Percentiles rank a stretch among this genome's conserved stretches.
These are phyloP conservation scores for Anarsia innoxiella DNA, from an alignment of 2,888 invertebrate genomes.

Conservation along the genomic window DNA sequence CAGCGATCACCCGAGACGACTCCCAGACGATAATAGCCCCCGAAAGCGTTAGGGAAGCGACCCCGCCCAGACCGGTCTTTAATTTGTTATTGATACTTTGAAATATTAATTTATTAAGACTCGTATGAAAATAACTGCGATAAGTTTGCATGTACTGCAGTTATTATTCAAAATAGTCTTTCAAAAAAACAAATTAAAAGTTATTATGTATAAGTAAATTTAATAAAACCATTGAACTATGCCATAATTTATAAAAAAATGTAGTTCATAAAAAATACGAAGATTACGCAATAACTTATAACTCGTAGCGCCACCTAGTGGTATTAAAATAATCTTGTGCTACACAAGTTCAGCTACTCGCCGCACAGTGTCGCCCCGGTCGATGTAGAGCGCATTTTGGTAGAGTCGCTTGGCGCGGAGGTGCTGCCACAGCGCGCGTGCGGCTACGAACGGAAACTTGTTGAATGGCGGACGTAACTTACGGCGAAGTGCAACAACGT, in stretches of 20 bases:
- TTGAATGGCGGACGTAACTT: constrained; percentile 58
- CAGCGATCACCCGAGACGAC: constrained; percentile 26
- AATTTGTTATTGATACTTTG: not conserved
- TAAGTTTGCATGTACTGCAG: too few relatives aligned
- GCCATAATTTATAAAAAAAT: too few relatives aligned
- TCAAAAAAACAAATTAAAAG: too few relatives aligned
- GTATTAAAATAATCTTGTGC: constrained; percentile 18
- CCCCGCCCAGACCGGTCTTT: constrained; percentile 1
- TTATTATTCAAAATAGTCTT: too few relatives aligned
- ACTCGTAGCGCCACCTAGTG: constrained; percentile 42
- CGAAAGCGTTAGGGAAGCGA: constrained; percentile 15
- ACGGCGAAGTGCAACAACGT: constrained; percentile 47
- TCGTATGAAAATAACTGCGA: too few relatives aligned
- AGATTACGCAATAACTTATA: constrained; percentile 3
- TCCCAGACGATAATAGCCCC: constrained; percentile 28
- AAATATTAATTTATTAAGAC: too few relatives aligned
- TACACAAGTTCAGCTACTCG: constrained; percentile 53
- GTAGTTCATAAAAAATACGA: too few relatives aligned
- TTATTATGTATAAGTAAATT: too few relatives aligned
- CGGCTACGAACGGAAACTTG: constrained; percentile 31
- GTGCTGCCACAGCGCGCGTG: constrained; percentile 36
- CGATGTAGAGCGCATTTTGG: constrained; percentile 3
- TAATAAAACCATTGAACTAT: too few relatives aligned
- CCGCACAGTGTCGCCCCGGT: constrained; percentile 48
- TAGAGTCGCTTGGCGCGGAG: constrained; percentile 14